Evolutionary conservation across 2,888 invertebrate genomes (phyloP).

Genomic region (Abscondita cerata): DNA sequence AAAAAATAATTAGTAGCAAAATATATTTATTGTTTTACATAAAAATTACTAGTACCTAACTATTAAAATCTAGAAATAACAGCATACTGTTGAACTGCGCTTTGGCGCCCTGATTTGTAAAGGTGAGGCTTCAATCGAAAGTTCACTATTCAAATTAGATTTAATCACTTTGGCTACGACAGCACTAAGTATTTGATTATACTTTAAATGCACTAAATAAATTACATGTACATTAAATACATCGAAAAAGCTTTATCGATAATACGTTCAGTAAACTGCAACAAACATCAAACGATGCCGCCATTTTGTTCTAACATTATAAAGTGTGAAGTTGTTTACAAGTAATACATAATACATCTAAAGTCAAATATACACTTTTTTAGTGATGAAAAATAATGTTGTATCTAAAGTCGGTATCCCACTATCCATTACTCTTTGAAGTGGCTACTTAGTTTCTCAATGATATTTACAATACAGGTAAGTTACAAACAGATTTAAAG

Average conservation of each 20-base stretch:
- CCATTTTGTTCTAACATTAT: slow-evolving; percentile 1
- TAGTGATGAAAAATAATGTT: too few species aligned
- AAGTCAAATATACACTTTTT: too few species aligned
- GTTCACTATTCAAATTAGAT: slow-evolving; percentile 1
- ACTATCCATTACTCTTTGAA: too few species aligned
- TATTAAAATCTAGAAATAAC: slow-evolving; percentile 15
- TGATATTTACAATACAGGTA: too few species aligned
- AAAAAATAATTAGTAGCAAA: slow-evolving; percentile 1
- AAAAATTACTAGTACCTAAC: slow-evolving; percentile 18
- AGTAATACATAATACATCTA: too few species aligned
- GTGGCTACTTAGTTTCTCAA: too few species aligned
- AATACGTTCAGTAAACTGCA: background rate
- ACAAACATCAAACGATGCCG: slow-evolving; percentile 4
- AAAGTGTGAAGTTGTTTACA: background rate
- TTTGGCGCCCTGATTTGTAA: slow-evolving; percentile 24
- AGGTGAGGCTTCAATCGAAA: slow-evolving; percentile 32
- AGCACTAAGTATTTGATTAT: background rate
- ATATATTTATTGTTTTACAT: slow-evolving; percentile 16
- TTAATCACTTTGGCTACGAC: background rate
- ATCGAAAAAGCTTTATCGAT: background rate
- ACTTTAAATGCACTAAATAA: background rate
- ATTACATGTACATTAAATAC: background rate
- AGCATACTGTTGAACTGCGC: slow-evolving; percentile 20
- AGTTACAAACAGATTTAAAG: too few species aligned
- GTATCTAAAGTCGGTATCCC: too few species aligned